Evolutionary conservation across 1,140 invertebrate genomes (phyloP).

Genomic region (Meloidogyne hapla): DNA sequence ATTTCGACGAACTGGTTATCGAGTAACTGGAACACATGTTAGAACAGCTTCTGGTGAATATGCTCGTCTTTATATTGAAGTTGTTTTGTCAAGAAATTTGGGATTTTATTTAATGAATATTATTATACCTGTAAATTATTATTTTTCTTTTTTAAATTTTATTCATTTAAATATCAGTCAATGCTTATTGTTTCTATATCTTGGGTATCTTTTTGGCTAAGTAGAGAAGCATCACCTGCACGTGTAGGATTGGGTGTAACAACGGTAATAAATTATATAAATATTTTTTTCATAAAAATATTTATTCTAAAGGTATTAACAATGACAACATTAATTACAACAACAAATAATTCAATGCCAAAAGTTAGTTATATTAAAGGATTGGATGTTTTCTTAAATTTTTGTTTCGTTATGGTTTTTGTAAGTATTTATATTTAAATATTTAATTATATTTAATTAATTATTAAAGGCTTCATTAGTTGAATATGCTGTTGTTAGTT

Average conservation of each 20-base stretch:
- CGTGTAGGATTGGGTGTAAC: slow-evolving; percentile 64
- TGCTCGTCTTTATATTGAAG: slow-evolving; percentile 69
- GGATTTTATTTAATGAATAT: slow-evolving; percentile 99
- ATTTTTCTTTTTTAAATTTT: slow-evolving; percentile 69
- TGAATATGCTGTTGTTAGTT: slow-evolving; percentile 64
- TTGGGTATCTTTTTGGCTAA: slow-evolving; percentile 77
- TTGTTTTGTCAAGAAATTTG: slow-evolving; percentile 94
- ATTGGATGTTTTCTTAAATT: slow-evolving; percentile 64
- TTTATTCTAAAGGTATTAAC: slow-evolving; percentile 55
- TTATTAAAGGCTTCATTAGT: slow-evolving; percentile 51
- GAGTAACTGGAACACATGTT: slow-evolving; percentile 58
- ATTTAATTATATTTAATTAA: background rate
- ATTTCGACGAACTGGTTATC: slow-evolving; percentile 52
- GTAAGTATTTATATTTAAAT: slow-evolving; percentile 32
- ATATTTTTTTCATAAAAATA: background rate
- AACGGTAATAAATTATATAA: slow-evolving; percentile 40
- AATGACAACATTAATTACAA: slow-evolving; percentile 65
- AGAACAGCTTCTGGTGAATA: slow-evolving; percentile 59
- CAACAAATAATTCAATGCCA: slow-evolving; percentile 64
- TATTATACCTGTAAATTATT: slow-evolving; percentile 76
- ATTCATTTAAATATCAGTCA: slow-evolving; percentile 13
- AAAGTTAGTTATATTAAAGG: slow-evolving; percentile 64
- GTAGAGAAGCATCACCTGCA: slow-evolving; percentile 64
- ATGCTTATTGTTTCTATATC: slow-evolving; percentile 96
- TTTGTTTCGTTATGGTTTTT: slow-evolving; percentile 65